Conservation (phyloP, 2,888 invertebrate species). For the Parnassius apollo region DNA sequence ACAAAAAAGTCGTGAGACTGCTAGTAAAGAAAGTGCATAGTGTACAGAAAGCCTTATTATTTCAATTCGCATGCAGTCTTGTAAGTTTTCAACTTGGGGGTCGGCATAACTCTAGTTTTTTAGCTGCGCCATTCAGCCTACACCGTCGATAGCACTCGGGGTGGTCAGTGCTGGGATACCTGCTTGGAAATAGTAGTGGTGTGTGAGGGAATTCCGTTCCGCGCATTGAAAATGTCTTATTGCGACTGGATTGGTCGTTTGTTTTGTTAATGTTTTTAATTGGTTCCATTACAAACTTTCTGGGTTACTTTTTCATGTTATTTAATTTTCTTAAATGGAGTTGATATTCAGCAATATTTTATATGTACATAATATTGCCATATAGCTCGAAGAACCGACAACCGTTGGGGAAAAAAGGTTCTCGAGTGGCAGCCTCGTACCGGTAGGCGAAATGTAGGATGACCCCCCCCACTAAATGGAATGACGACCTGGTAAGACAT, state of each 20-base stretch:
- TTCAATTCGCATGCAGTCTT: constrained; percentile 24
- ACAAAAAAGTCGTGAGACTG: too few species aligned
- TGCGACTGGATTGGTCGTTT: constrained; percentile 3
- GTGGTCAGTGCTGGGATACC: constrained; percentile 20
- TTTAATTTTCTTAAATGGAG: too few species aligned
- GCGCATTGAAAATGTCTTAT: constrained; percentile 18
- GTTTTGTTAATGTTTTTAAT: background rate
- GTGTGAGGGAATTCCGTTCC: constrained; percentile 25
- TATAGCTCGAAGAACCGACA: too few species aligned
- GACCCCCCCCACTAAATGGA: too few species aligned
- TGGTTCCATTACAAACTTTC: background rate
- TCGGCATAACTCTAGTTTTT: constrained; percentile 33
- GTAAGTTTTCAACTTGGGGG: constrained; percentile 25
- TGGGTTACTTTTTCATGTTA: too few species aligned
- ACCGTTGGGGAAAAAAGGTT: too few species aligned
- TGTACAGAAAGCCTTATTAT: constrained; percentile 8
- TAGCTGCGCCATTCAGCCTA: constrained; percentile 19
- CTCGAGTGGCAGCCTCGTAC: too few species aligned
- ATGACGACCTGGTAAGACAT: too few species aligned
- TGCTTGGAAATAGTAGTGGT: constrained; percentile 9
- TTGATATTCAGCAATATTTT: too few species aligned
- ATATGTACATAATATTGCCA: too few species aligned
- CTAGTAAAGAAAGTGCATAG: background rate
- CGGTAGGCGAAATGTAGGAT: too few species aligned
- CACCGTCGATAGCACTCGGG: constrained; percentile 19